Base-by-base conservation (phyloP, 2,888 invertebrate species). In the Microplitis manilae region DNA sequence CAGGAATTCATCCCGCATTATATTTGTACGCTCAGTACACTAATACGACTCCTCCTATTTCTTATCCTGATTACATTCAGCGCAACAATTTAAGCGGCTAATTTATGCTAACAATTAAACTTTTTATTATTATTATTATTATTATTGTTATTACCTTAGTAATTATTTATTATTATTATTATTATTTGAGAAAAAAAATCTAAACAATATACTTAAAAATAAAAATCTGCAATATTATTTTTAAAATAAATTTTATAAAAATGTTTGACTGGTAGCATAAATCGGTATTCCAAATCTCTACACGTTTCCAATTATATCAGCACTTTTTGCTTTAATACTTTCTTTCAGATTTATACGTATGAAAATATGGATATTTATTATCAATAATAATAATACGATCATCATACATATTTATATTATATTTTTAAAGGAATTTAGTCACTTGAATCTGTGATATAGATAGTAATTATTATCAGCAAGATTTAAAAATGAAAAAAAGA, bases 401-500 rank as follows among this genome's bases (percentile, higher is more conserved):
- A 86, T 86, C 85, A 83, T 81, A 83, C 84, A 86, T 86, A 87
- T 86, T 87, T 87, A 86, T 87, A 86, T 88, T 89, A 89, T 89
- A 89, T 90, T 89, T 89, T 90, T 88, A 88, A 90, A 90, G 87
- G 86, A 89, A 87, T 90, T 85, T 90, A 90, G 90, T 90, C 90
- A 90, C 89, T 89, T 90, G 89, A 85, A 89, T 90, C 90, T 90
- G 90, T 90, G 90, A 90, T 90, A 90, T 90, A 90, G 90, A 87
- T 90, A 90, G 90, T 90, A 90, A 90, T 90, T 90, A 89, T 90
- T 86, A 82, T 88, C 90, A 88, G 87, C 88, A 86, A 89, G 83
- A 81, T 87, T 88, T 85, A 84, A 50, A 50, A 50, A 9, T 86
- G 6, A 50, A 50, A 8, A 8, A 50, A 1, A 7, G 2, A 50